phyloP scores from a whole-genome alignment of 1,140 invertebrate genomes.

The Cotesia chilonis region DNA sequence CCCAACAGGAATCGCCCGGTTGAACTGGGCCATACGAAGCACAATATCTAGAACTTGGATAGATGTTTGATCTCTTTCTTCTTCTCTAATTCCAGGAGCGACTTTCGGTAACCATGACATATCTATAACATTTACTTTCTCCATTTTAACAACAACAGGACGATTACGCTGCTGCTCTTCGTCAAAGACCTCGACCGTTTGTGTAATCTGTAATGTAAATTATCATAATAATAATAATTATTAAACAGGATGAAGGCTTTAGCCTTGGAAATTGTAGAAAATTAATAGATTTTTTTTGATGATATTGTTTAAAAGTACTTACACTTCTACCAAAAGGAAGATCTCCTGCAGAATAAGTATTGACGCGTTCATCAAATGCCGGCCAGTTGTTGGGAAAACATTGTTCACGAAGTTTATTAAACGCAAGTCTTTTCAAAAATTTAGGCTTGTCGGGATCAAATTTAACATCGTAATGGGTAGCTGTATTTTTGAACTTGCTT shows the following conservation, averaged over 20 bases:
- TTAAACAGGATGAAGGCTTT: neutral
- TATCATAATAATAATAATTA: slow-evolving; percentile 6
- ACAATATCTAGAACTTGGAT: slow-evolving; percentile 86
- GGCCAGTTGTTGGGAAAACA: slow-evolving; percentile 58
- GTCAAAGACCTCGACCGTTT: slow-evolving; percentile 48
- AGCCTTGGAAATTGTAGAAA: too few species aligned
- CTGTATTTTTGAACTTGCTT: slow-evolving; percentile 54
- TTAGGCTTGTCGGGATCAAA: slow-evolving; percentile 67
- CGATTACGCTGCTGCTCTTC: slow-evolving; percentile 60
- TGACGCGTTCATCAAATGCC: slow-evolving; percentile 79
- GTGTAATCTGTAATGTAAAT: slow-evolving; percentile 26
- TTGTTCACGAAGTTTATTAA: slow-evolving; percentile 49
- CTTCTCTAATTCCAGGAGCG: slow-evolving; percentile 54
- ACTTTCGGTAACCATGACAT: slow-evolving; percentile 68
- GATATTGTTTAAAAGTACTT: slow-evolving; percentile 27
- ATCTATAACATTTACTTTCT: slow-evolving; percentile 66
- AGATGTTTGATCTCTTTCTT: slow-evolving; percentile 70
- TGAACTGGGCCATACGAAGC: slow-evolving; percentile 69
- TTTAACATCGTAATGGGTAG: slow-evolving; percentile 68
- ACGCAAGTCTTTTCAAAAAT: slow-evolving; percentile 57
- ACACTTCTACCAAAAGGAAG: slow-evolving; percentile 49
- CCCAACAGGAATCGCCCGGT: slow-evolving; percentile 53
- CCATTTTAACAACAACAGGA: slow-evolving; percentile 70
- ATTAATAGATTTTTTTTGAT: too few species aligned
- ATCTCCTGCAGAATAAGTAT: slow-evolving; percentile 66